phyloP scores from a whole-genome alignment of 2,888 invertebrate genomes.

The Serrognathus titanus region DNA sequence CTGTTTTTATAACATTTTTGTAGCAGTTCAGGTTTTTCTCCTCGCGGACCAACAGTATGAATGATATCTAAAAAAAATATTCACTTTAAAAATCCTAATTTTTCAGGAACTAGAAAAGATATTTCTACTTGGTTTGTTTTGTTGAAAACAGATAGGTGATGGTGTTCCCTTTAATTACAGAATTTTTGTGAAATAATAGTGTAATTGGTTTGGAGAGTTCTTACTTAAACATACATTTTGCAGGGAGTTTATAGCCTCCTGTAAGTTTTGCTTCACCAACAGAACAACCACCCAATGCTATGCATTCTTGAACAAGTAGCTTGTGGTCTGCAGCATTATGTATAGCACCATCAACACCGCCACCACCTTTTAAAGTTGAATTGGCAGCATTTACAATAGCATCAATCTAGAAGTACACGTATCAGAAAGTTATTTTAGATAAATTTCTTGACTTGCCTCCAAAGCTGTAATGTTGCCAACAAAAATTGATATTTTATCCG shows the following conservation, averaged over 20 bases:
- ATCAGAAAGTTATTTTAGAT: neutral
- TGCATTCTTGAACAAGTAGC: constrained; percentile 65
- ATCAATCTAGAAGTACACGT: constrained; percentile 60
- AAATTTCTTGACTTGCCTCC: constrained; percentile 51
- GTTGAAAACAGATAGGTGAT: no score
- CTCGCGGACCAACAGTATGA: constrained; percentile 85
- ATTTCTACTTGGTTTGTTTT: no score
- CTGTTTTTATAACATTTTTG: constrained; percentile 68
- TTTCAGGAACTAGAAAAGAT: no score
- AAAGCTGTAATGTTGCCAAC: constrained; percentile 80
- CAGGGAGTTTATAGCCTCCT: constrained; percentile 76
- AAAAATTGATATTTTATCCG: constrained; percentile 64
- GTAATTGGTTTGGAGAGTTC: neutral
- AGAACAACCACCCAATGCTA: constrained; percentile 66
- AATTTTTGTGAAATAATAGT: no score
- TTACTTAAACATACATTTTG: constrained; percentile 65
- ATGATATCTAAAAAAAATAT: constrained; percentile 68
- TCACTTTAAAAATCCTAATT: no score
- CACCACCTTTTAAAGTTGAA: constrained; percentile 69
- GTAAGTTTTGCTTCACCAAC: constrained; percentile 85
- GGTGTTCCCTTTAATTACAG: no score
- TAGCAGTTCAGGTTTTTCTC: constrained; percentile 63
- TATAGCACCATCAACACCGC: constrained; percentile 90
- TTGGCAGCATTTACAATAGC: constrained; percentile 92
- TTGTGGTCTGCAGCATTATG: constrained; percentile 73